Evolutionary conservation across 2,113 vertebrate genomes (phyloP).

Genomic region (Pseudolaguvia tuberculata): DNA sequence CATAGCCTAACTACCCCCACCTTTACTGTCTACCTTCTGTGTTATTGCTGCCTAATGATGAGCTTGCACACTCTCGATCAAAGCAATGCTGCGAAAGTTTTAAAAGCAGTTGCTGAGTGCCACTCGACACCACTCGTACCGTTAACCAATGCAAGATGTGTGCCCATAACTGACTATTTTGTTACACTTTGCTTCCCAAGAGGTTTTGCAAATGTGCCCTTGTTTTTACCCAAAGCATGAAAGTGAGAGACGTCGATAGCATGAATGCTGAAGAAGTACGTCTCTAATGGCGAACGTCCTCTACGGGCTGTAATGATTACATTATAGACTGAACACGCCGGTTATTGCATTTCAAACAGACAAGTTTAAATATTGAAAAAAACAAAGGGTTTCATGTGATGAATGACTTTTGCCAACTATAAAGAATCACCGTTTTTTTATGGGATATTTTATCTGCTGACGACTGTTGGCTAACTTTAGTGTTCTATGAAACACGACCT

Average conservation of each 20-base stretch:
- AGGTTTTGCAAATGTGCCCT: neutral
- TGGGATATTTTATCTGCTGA: neutral
- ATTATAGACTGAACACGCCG: constrained; percentile 1
- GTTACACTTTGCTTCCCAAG: neutral
- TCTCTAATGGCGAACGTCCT: neutral
- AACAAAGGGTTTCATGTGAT: constrained; percentile 17
- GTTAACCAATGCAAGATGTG: neutral
- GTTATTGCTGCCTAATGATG: neutral
- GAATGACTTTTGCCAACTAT: neutral
- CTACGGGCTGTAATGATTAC: constrained; percentile 1
- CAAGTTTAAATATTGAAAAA: constrained; percentile 15
- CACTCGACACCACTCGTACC: constrained; percentile 4
- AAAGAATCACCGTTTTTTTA: constrained; percentile 1
- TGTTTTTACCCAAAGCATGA: neutral
- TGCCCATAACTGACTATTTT: constrained; percentile 4
- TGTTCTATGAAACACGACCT: constrained; percentile 18
- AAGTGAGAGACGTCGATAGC: neutral
- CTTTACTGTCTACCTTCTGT: neutral
- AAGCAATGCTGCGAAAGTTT: constrained; percentile 11
- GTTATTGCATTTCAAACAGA: constrained; percentile 11
- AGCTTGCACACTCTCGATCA: neutral
- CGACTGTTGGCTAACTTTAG: neutral
- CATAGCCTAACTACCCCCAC: no score
- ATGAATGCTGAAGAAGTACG: neutral
- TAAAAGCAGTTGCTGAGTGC: neutral